Base-by-base conservation (phyloP, 2,888 invertebrate species). In the Ormyrus labotus region DNA sequence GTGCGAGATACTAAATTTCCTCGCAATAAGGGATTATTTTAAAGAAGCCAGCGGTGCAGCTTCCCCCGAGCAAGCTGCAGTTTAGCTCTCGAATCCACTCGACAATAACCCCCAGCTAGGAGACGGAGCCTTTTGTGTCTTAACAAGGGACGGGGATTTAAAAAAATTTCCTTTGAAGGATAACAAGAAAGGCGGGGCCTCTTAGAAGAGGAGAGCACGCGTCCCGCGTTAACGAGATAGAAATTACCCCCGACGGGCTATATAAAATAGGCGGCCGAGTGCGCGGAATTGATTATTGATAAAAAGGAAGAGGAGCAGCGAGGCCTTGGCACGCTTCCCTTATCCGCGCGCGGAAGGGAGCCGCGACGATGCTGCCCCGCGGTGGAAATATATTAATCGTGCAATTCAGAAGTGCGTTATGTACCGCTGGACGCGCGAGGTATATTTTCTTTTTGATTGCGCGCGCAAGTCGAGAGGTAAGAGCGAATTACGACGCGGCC, bases 291-390 rank as follows among this genome's bases (percentile, higher is more conserved):
- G 55, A 80, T 80, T 71, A 75, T 71, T 55, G 76, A 61, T 67
- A 61, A 67, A 69, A 65, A 11, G 47, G 47, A 57, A 68, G 63
- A 71, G 2, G 19, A 19, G 19, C 19, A 1, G 19, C 1, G 19
- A 57, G 67, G 68, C 80, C 76, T 80, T 76, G 80, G 61, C 76
- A 67, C 71, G 61, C 61, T 61, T 71, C 11, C 47, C 72, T 78
- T 78, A 78, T 72, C 72, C 53, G 8, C 4, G 48, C 45, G 34
- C 45, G 34, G 1, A 19, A 19, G 19, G 2, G 19, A 19, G 19
- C 19, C 19, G 19, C 19, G 19, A 19, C 19, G 19, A 68, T 76
- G 72, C 57, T 50, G 5, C 45, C 34, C 19, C 19, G 2, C 19
- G 5, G 19, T 67, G 71, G 34, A 76, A 76, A 80, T 76, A 80